Evolutionary conservation across 2,797 vertebrate species (phyloP).

Genomic region (Myotis myotis): DNA sequence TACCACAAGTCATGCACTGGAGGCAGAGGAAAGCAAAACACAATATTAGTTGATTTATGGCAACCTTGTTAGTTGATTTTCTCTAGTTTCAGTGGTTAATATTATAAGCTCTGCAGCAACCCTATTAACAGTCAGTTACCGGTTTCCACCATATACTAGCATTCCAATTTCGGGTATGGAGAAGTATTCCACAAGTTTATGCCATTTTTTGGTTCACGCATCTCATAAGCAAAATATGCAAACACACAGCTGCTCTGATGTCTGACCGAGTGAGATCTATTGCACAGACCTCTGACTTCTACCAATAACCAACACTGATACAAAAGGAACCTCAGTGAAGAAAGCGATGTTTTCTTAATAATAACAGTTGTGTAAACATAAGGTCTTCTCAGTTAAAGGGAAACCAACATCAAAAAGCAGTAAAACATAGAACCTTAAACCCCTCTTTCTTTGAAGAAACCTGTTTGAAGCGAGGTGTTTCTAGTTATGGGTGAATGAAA

Average conservation of each 20-base stretch:
- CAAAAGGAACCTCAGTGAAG: slow-evolving; percentile 80
- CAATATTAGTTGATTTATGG: background rate
- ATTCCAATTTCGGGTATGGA: background rate
- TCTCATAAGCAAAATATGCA: slow-evolving; percentile 65
- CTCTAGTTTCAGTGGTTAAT: slow-evolving; percentile 17
- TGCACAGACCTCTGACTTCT: slow-evolving; percentile 76
- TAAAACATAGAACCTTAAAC: slow-evolving; percentile 90
- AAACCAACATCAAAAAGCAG: slow-evolving; percentile 93
- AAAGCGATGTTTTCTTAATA: slow-evolving; percentile 89
- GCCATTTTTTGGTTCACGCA: slow-evolving; percentile 36
- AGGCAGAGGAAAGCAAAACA: background rate
- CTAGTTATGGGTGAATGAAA: slow-evolving; percentile 92
- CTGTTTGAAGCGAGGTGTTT: slow-evolving; percentile 92
- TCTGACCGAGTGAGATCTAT: slow-evolving; percentile 67
- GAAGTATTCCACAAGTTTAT: slow-evolving; percentile 14
- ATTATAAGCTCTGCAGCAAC: background rate
- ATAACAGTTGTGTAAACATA: slow-evolving; percentile 94
- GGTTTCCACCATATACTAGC: background rate
- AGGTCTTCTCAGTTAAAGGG: slow-evolving; percentile 90
- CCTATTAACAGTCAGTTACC: background rate
- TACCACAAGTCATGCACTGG: background rate
- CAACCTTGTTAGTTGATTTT: background rate
- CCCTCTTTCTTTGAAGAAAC: slow-evolving; percentile 88
- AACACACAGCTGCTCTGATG: slow-evolving; percentile 65
- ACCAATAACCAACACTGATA: slow-evolving; percentile 77